A percentile compares a stretch with the other conserved stretches of the same genome.
These are phyloP conservation scores for Ichneumoninae sp. DNA, from an alignment of 2,888 invertebrate species.

Conservation along the genomic window DNA sequence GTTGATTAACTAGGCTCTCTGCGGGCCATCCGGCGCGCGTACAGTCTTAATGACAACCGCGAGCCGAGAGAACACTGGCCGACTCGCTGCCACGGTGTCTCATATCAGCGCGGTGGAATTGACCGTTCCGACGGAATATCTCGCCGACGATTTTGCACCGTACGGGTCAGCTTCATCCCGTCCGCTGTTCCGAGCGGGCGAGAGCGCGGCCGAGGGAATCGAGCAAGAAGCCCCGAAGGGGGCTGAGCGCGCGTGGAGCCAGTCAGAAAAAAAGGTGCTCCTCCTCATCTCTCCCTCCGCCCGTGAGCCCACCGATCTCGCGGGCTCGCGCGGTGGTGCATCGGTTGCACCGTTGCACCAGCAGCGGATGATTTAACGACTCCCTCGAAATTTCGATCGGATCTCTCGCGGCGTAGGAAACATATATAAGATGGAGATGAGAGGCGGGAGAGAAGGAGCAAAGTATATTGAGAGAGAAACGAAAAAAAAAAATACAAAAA, in stretches of 20 bases:
- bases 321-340: conserved; percentile 27
- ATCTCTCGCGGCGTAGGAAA: conserved; percentile 68
- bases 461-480: conserved; percentile 62
- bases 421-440: conserved; percentile 69
- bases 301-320: conserved; percentile 30
- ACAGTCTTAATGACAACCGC: conserved; percentile 68
- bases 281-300: conserved; percentile 4
- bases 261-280: conserved; percentile 54
- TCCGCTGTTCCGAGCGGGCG: not conserved
- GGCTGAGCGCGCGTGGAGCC: conserved; percentile 57
- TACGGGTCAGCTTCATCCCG: conserved; percentile 43
- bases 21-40: conserved; percentile 53
- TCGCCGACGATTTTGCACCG: conserved; percentile 1
- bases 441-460: conserved; percentile 65
- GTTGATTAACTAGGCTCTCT: conserved; percentile 72
- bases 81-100: not conserved
- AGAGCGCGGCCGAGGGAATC: conserved; percentile 21
- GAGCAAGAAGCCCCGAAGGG: conserved; percentile 33
- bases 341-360: conserved; percentile 46
- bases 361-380: conserved; percentile 77
- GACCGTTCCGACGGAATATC: not conserved
- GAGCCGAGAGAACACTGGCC: conserved; percentile 38
- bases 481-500: conserved; percentile 60
- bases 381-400: conserved; percentile 78
- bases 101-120: not conserved